Evolutionary conservation across 2,888 invertebrate species (phyloP), one percentile per base, ranked within the genome.

Genomic region (Parnassius orleans): DNA sequence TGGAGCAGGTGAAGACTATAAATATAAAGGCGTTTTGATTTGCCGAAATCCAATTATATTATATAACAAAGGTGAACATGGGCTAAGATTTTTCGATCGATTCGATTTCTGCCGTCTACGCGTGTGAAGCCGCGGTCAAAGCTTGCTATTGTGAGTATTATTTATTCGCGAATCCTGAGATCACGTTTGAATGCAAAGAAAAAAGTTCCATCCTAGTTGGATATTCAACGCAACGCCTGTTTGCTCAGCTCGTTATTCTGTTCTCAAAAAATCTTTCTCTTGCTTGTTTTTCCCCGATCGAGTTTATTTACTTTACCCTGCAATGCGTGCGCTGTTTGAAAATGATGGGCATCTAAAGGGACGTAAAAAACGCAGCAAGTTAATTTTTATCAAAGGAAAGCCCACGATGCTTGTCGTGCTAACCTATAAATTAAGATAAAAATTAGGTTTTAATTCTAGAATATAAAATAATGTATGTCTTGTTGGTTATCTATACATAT

Each of bases 171-270:
- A 10, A 1, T 12, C 11, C 44, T 10, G 44, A 44, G 12, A 5
- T 11, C 44, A 12, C 44, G 12, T 10, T 19, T 10, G 7, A 5
- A 33, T 33, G 7, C 7, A 33, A 5, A 24, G 24, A 33, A 33
- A 33, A 33, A 33, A 5, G 0, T 44, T 44, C 12, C 12, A 44
- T 54, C 12, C 15, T 46, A 55, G 44, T 55, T 55, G 19, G 46
- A 55, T 55, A 55, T 55, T 46, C 11, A 43, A 11, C 46, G 55
- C 55, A 55, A 55, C 55, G 46, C 15, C 46, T 55, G 55, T 55
- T 55, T 46, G 46, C 24, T 55, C 55, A 10, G n/a, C 10, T n/a
- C 55, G 24, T 55, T 55, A 55, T 55, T 47, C 55, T 46, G 19
- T 12, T n/a, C 55, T 44, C 55, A 46, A 46, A 55, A 46, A 44